These are phyloP conservation scores for Trialeurodes vaporariorum DNA, from an alignment of 1,140 invertebrate species.

Conservation along the genomic window DNA sequence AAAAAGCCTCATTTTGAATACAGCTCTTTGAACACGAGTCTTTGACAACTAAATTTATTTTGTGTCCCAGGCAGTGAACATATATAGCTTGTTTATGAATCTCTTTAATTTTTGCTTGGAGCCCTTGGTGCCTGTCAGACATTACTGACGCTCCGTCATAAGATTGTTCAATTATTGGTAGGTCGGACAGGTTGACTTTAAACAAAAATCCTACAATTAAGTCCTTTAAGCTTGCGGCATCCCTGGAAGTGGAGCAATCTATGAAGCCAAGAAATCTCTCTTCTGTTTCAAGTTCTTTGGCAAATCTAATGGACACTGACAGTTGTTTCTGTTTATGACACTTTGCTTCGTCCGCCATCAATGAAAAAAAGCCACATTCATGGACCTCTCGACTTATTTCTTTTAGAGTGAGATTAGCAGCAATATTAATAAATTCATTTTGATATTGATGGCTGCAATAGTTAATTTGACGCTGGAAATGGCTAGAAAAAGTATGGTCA, in stretches of 20 bases:
- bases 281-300: neutral
- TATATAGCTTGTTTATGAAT: slow-evolving; percentile 14
- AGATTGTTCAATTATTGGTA: no score
- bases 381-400: neutral
- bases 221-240: slow-evolving; percentile 6
- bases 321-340: no score
- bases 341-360: no score
- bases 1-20: no score
- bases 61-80: slow-evolving; percentile 19
- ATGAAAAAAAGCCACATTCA: no score
- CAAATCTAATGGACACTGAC: no score
- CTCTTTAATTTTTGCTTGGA: slow-evolving; percentile 14
- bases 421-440: neutral
- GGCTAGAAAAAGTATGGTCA: neutral
- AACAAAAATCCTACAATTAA: no score
- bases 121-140: slow-evolving; percentile 6
- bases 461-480: neutral
- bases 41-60: slow-evolving; percentile 20
- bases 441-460: neutral
- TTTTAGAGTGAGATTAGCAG: neutral
- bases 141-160: slow-evolving; percentile 19
- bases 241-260: no score
- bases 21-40: no score
- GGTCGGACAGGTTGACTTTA: no score
- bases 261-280: no score